A percentile compares a stretch with the other conserved stretches of the same genome.
These are phyloP conservation scores for Craniophora ligustri DNA, from an alignment of 2,888 invertebrate genomes.

Conservation along the genomic window DNA sequence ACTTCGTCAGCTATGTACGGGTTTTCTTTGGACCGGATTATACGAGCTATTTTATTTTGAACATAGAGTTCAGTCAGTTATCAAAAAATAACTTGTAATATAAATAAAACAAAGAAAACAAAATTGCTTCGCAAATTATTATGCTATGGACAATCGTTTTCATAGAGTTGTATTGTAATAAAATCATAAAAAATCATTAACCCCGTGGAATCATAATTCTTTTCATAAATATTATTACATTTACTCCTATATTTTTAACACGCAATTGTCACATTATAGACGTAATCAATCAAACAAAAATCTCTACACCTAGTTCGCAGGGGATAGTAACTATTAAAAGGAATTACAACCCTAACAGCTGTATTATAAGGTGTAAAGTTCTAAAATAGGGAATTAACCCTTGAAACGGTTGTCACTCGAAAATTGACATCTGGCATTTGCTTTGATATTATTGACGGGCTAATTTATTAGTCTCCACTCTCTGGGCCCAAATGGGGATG, in stretches of 20 bases:
- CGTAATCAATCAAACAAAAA: slow-evolving; percentile 73
- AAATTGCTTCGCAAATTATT: too few relatives aligned
- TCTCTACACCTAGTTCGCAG: slow-evolving; percentile 53
- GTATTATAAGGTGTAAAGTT: slow-evolving; percentile 38
- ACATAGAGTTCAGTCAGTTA: neutral
- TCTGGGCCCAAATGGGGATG: slow-evolving; percentile 54
- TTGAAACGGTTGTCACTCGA: slow-evolving; percentile 71
- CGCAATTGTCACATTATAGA: slow-evolving; percentile 76
- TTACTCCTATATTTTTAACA: slow-evolving; percentile 47
- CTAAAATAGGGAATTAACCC: slow-evolving; percentile 53
- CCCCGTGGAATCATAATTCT: neutral
- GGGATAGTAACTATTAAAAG: slow-evolving; percentile 26
- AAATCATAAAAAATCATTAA: too few relatives aligned
- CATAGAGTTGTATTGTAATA: too few relatives aligned
- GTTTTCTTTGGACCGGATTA: slow-evolving; percentile 8
- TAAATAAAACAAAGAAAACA: too few relatives aligned
- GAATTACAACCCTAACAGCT: slow-evolving; percentile 45
- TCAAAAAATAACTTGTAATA: too few relatives aligned
- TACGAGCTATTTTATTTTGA: neutral
- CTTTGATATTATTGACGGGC: slow-evolving; percentile 80
- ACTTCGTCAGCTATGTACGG: slow-evolving; percentile 12
- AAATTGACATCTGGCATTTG: slow-evolving; percentile 80
- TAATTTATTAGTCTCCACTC: slow-evolving; percentile 76
- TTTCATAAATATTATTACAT: slow-evolving; percentile 13
- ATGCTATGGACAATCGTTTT: too few relatives aligned